phyloP scores from a whole-genome alignment of 2,797 vertebrate species.

The Distichodus sexfasciatus region DNA sequence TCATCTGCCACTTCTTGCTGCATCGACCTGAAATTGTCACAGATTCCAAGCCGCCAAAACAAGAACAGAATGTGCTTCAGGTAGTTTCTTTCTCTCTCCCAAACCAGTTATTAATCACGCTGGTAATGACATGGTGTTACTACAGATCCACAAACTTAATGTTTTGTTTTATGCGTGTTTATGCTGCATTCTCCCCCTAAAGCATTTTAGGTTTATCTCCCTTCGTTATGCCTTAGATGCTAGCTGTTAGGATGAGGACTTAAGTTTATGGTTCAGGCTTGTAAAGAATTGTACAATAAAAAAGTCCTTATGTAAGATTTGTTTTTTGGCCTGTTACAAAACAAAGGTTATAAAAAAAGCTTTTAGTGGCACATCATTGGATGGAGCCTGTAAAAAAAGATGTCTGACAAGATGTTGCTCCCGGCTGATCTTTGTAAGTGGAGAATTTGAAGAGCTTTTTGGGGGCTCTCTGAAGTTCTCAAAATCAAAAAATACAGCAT shows the following conservation, averaged over 20 bases:
- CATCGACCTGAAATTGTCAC: conserved; percentile 9
- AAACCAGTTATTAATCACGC: conserved; percentile 41
- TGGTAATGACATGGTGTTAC: conserved; percentile 34
- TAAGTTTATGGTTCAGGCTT: not conserved
- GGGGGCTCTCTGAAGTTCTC: not conserved
- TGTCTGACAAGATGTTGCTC: not conserved
- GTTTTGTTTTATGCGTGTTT: conserved; percentile 20
- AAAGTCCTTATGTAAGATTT: conserved; percentile 31
- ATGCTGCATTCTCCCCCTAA: not conserved
- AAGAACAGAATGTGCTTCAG: conserved; percentile 61
- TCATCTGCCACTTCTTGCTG: conserved; percentile 2
- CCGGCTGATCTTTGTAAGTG: not conserved
- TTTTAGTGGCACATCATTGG: conserved; percentile 2
- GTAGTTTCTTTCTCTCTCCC: conserved; percentile 27
- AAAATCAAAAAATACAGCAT: not conserved
- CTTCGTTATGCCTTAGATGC: not conserved
- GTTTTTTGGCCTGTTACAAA: conserved; percentile 32
- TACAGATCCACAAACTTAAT: not conserved
- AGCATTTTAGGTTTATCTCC: conserved; percentile 10
- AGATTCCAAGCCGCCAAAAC: conserved; percentile 16
- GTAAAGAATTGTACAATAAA: not conserved
- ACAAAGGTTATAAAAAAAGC: not conserved
- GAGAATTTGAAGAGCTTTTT: not conserved
- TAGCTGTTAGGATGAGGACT: conserved; percentile 13
- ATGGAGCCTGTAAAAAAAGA: not conserved